These are phyloP conservation scores for Nibea coibor DNA, from an alignment of 2,113 vertebrate species.

Conservation along the genomic window DNA sequence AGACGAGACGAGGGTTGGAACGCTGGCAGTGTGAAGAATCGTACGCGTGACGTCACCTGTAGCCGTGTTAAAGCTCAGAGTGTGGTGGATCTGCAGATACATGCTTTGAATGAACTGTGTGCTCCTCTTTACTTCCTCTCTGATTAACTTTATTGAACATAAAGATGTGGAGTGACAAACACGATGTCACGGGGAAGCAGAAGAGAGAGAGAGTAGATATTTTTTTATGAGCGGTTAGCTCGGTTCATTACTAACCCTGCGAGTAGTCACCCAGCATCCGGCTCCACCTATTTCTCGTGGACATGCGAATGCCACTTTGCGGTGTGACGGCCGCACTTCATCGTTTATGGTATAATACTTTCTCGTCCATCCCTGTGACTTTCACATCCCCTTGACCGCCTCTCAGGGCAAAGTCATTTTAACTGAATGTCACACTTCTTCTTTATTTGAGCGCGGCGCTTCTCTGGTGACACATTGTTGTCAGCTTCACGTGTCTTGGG, in stretches of 20 bases:
- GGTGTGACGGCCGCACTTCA: too few relatives aligned
- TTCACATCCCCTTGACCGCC: background rate
- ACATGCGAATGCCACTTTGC: background rate
- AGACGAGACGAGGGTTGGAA: background rate
- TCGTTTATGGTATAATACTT: background rate
- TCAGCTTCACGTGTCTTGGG: background rate
- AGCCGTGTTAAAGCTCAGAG: too few relatives aligned
- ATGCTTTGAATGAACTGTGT: background rate
- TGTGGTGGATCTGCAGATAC: too few relatives aligned
- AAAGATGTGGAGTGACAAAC: background rate
- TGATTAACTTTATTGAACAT: background rate
- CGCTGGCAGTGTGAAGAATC: too few relatives aligned
- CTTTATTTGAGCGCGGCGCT: background rate
- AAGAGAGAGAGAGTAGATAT: background rate
- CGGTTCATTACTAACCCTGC: background rate
- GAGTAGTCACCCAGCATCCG: background rate
- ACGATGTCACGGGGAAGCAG: background rate
- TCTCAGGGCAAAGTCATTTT: background rate
- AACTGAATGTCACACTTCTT: background rate
- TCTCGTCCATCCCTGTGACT: background rate
- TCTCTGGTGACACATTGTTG: background rate
- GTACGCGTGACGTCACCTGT: too few relatives aligned
- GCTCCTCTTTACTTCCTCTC: too few relatives aligned
- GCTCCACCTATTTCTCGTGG: background rate
- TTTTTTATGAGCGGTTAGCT: background rate